Base-by-base conservation (phyloP, 2,113 vertebrate genomes). In the Siniperca chuatsi region DNA sequence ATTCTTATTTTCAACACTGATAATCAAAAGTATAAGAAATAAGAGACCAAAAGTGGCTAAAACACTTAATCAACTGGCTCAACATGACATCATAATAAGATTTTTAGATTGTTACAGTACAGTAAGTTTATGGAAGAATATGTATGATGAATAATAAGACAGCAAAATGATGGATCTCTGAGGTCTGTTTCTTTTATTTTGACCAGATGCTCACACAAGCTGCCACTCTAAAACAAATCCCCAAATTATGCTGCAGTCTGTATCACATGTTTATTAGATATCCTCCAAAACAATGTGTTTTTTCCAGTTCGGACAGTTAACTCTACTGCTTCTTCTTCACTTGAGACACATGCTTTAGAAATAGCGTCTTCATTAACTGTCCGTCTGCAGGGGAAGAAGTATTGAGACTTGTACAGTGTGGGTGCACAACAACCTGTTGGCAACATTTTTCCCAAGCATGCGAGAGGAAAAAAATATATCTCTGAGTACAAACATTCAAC, bases 121-220 rank as follows among this genome's bases (percentile, higher is more conserved):
- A 71, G 44, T 42, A n/a, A 15, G 23, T 82, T 74, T 46, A 48
- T 78, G 50, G 15, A 69, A 55, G 5, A 77, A 60, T 81, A 3
- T 83, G 40, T 69, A 4, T 69, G 23, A 62, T 61, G 42, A 84
- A 50, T 61, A 73, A 67, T 23, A 78, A 73, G 54, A 79, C 55
- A 46, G 52, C 12, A 76, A 58, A 86, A 29, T 68, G 50, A 80
- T 79, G 70, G 40, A 83, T 86, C 57, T 78, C 60, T 40, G 40
- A 78, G 66, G 48, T 86, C 58, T 70, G n/a, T 29, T 29, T 42
- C 20, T 44, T 81, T 70, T 75, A 35, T 60, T 85, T 85, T 81
- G 21, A 83, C 72, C 91, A 91, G 88, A 89, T 92, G 92, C 78
- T 72, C 76, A 46, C 50, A 75, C 87, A 92, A 89, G 66, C 90